Evolutionary conservation across 1,140 invertebrate genomes (phyloP).

Genomic region (Ladona fulva): DNA sequence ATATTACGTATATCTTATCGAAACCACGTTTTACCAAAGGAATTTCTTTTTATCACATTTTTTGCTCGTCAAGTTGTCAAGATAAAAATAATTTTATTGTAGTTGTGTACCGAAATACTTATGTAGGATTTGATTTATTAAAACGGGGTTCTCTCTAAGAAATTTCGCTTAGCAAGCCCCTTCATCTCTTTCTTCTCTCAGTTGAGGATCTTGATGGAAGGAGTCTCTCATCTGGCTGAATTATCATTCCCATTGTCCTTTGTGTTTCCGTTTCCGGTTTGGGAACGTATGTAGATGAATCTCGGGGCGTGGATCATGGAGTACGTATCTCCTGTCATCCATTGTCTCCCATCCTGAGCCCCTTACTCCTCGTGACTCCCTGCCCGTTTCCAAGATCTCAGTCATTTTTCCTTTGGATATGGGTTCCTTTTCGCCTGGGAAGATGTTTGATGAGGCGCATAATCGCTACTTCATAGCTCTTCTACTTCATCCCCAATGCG

Average conservation of each 20-base stretch:
- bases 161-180: too few species aligned
- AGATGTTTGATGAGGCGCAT: conserved; percentile 4
- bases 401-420: neutral
- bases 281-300: neutral
- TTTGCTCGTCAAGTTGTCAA: too few species aligned
- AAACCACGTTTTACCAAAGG: too few species aligned
- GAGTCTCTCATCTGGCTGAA: neutral
- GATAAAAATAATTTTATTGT: too few species aligned
- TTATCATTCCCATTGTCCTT: neutral
- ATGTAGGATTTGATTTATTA: too few species aligned
- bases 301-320: neutral
- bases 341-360: neutral
- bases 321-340: neutral
- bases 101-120: too few species aligned
- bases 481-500: neutral
- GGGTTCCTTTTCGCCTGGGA: neutral
- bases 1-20: too few species aligned
- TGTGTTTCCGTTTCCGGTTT: neutral
- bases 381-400: neutral
- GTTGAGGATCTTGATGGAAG: too few species aligned
- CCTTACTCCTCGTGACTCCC: neutral
- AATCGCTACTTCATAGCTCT: neutral
- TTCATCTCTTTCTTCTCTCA: too few species aligned
- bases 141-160: too few species aligned
- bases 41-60: too few species aligned